phyloP scores from a whole-genome alignment of 2,888 invertebrate species.

The Metellina segmentata region DNA sequence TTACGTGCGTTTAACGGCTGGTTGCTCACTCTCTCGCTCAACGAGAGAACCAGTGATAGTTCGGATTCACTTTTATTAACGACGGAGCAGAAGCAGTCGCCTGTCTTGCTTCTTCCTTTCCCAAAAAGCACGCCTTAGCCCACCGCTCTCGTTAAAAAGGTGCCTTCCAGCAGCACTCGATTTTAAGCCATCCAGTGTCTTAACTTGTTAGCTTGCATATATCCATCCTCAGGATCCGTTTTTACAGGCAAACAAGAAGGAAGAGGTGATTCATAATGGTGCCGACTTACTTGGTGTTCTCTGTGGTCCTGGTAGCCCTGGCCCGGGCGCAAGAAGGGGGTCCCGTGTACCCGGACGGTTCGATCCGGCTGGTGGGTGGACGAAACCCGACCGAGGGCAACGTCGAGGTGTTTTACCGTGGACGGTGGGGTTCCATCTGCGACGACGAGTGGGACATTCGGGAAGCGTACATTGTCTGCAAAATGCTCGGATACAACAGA shows the following conservation, averaged over 20 bases:
- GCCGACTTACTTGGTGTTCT: slow-evolving; percentile 28
- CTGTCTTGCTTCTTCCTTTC: slow-evolving; percentile 56
- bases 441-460: slow-evolving; percentile 95
- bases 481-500: slow-evolving; percentile 87
- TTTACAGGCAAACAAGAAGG: slow-evolving; percentile 53
- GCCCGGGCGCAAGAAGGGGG: slow-evolving; percentile 37
- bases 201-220: not conserved
- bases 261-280: slow-evolving; percentile 30
- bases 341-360: slow-evolving; percentile 76
- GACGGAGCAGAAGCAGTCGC: slow-evolving; percentile 33
- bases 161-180: not conserved
- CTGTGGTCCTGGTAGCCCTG: not conserved
- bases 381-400: slow-evolving; percentile 85
- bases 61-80: slow-evolving; percentile 74
- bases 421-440: slow-evolving; percentile 94
- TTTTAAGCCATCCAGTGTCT: slow-evolving; percentile 12
- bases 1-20: slow-evolving; percentile 70
- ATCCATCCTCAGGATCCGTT: slow-evolving; percentile 39
- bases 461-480: slow-evolving; percentile 92
- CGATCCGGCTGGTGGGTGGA: slow-evolving; percentile 77
- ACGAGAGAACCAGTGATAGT: slow-evolving; percentile 54
- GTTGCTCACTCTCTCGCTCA: slow-evolving; percentile 53
- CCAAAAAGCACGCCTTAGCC: too few relatives aligned
- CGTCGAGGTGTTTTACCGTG: slow-evolving; percentile 92
- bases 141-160: slow-evolving; percentile 4